Base-by-base conservation (phyloP, 1,140 invertebrate species). In the Megalopta genalis region DNA sequence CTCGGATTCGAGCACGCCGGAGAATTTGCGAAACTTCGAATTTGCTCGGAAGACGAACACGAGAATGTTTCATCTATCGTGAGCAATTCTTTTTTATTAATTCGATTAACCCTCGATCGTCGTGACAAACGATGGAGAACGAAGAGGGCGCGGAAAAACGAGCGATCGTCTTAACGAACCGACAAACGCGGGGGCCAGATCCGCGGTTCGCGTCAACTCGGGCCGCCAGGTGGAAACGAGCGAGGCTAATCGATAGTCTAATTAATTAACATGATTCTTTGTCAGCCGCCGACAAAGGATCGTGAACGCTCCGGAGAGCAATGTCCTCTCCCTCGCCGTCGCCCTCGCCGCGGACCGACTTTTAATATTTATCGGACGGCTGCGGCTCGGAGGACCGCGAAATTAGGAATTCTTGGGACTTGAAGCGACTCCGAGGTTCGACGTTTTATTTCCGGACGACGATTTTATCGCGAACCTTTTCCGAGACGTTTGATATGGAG, bases 201-300 rank as follows among this genome's bases (percentile, higher is more conserved):
- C 25, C 3, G 25, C 4, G 25, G 16, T 27, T 32, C 2, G 25
- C 14, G 6, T 32, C 5, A 27, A 16, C 27, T 32, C 25, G 23
- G 0, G 27, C 8, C 16, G 0, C 25, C 16, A 3, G 21, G 8
- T 10, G 52, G 7, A 6, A 2, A 21, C 52, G 49, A 52, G 16
- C 49, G 21, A 57, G 60, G 60, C 14, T 63, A 63, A 37, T 63
- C 60, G 60, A 63, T 63, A 37, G 60, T 63, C 60, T 37, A 63
- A 63, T 63, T 63, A 63, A 63, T 63, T 63, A 63, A 32, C 60
- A 32, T 32, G 60, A 21, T 37, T 63, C 60, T 37, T 63, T 21
- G 60, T 63, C 12, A 18, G 9, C 25, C 27, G 16, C 27, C 27
- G 27, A 63, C 60, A 63, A 63, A 63, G 60, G 27, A 27, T 18